Percentiles rank a stretch among this genome's conserved stretches.
Evolutionary conservation across 2,797 vertebrate species (phyloP).

Genomic region (Carduelis carduelis): DNA sequence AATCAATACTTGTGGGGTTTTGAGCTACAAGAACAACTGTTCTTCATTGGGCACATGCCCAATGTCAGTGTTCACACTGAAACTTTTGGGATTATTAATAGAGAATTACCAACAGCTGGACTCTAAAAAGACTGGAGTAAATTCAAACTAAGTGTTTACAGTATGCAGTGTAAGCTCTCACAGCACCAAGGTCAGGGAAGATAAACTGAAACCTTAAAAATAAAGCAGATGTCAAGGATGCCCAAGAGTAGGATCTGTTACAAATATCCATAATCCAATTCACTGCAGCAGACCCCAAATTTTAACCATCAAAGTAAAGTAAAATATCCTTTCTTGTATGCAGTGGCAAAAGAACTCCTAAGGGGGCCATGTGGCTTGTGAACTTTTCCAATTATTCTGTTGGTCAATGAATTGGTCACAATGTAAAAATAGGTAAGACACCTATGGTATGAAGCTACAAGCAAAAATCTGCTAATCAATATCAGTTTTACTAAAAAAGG

Average conservation of each 20-base stretch:
- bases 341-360: not conserved
- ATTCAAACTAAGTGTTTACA: not conserved
- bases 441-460: not conserved
- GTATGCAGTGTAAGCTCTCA: not conserved
- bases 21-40: not conserved
- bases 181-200: not conserved
- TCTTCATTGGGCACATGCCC: not conserved
- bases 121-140: not conserved
- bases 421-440: not conserved
- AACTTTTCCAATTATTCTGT: not conserved
- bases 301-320: not conserved
- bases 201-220: not conserved
- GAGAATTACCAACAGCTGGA: not conserved
- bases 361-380: not conserved
- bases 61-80: not conserved
- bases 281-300: not conserved
- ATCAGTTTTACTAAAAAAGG: not conserved
- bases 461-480: not conserved
- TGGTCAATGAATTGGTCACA: not conserved
- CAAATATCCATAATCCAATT: not conserved
- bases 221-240: not conserved
- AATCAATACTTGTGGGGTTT: not conserved
- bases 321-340: not conserved
- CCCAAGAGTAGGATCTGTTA: not conserved
- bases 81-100: not conserved